Conservation (phyloP, 2,113 vertebrate species). For the Quiscalus mexicanus region DNA sequence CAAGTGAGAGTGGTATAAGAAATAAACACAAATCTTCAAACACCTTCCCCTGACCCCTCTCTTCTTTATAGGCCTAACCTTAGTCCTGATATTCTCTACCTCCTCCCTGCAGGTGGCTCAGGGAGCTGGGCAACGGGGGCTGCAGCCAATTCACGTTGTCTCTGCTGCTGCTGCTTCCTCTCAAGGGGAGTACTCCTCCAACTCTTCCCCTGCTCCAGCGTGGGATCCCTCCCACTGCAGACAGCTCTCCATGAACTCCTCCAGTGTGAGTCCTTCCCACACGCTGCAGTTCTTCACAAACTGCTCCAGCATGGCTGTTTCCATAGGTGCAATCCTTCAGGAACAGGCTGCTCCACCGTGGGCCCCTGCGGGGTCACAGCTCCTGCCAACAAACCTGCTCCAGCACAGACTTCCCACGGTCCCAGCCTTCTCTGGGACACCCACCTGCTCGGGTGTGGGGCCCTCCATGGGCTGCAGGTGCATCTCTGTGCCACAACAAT, state of each 20-base stretch:
- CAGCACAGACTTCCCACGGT: background rate
- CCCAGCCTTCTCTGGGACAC: background rate
- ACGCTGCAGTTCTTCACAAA: background rate
- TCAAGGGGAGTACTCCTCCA: background rate
- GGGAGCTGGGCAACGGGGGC: background rate
- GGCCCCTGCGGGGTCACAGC: background rate
- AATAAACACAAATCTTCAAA: background rate
- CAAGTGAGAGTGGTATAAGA: background rate
- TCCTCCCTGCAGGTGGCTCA: rapidly evolving
- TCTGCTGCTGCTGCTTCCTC: background rate
- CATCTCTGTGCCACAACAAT: background rate
- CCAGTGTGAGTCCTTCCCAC: background rate
- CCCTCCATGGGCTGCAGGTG: background rate
- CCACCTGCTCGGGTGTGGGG: rapidly evolving
- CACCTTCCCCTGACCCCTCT: background rate
- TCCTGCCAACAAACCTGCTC: background rate
- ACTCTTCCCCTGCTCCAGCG: background rate
- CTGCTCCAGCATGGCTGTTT: background rate
- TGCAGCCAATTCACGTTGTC: background rate
- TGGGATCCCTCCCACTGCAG: background rate
- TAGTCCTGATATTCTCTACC: background rate
- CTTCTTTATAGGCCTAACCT: background rate
- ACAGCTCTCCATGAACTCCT: background rate
- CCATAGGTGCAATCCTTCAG: background rate
- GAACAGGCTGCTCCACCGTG: rapidly evolving